These are phyloP conservation scores for Squalus acanthias DNA, from an alignment of 2,797 vertebrate species.

Conservation along the genomic window DNA sequence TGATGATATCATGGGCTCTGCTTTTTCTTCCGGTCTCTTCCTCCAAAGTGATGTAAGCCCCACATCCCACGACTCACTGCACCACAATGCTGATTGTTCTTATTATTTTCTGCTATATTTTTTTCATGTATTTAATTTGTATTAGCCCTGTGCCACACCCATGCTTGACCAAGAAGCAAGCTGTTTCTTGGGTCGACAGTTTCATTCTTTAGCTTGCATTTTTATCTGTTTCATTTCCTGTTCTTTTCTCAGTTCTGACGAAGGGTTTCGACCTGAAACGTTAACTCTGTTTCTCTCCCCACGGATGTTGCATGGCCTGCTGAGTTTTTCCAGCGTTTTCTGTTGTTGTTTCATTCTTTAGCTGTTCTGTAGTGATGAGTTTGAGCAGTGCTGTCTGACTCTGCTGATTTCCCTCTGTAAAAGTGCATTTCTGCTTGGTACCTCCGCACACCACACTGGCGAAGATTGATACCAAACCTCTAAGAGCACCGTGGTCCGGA, in stretches of 20 bases:
- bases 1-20: background rate
- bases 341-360: background rate
- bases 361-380: background rate
- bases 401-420: background rate
- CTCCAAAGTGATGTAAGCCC: background rate
- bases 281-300: too few species aligned
- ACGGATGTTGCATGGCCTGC: too few species aligned
- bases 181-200: background rate
- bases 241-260: too few species aligned
- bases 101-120: background rate
- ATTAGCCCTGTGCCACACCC: background rate
- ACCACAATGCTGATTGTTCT: conserved; percentile 22
- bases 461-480: background rate
- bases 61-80: conserved; percentile 13
- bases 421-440: background rate
- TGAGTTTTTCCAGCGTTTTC: too few species aligned
- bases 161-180: background rate
- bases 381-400: background rate
- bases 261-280: too few species aligned
- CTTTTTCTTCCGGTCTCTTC: background rate
- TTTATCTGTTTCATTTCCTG: too few species aligned
- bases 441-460: background rate
- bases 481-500: background rate
- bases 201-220: background rate
- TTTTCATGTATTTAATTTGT: background rate